Conservation (phyloP, 2,797 vertebrate genomes). For the Heteromormyrus szaboi region DNA sequence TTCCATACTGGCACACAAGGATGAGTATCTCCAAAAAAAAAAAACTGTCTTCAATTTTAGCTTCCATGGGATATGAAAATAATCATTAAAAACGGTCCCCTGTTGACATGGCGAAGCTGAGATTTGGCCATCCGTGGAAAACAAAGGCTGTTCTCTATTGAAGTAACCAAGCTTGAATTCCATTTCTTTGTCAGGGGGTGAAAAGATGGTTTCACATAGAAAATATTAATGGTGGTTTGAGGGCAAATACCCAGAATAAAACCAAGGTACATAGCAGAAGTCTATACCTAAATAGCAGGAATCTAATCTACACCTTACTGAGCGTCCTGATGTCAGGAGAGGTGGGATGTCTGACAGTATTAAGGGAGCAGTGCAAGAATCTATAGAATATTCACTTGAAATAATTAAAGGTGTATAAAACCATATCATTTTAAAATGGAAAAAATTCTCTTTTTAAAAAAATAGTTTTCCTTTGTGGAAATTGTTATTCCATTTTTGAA, state of each 20-base stretch:
- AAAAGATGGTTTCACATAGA: background rate
- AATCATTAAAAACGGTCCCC: background rate
- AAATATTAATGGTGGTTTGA: background rate
- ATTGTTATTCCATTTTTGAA: background rate
- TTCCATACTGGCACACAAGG: background rate
- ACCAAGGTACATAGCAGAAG: background rate
- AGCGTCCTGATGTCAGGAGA: background rate
- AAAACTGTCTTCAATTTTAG: background rate
- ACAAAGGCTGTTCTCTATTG: background rate
- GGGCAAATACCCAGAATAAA: background rate
- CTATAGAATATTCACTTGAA: background rate
- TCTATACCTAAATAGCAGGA: background rate
- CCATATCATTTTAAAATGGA: background rate
- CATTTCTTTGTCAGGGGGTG: background rate
- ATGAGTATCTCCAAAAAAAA: background rate
- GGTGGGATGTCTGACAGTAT: background rate
- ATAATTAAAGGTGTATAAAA: background rate
- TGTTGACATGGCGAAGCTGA: background rate
- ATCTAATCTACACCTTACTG: background rate
- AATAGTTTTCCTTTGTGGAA: background rate
- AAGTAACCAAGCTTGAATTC: background rate
- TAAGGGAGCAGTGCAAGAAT: background rate
- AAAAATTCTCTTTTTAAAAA: background rate
- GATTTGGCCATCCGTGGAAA: background rate
- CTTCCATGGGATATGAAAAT: background rate